Evolutionary conservation across 2,797 vertebrate genomes (phyloP).

Genomic region (Rousettus madagascariensis): DNA sequence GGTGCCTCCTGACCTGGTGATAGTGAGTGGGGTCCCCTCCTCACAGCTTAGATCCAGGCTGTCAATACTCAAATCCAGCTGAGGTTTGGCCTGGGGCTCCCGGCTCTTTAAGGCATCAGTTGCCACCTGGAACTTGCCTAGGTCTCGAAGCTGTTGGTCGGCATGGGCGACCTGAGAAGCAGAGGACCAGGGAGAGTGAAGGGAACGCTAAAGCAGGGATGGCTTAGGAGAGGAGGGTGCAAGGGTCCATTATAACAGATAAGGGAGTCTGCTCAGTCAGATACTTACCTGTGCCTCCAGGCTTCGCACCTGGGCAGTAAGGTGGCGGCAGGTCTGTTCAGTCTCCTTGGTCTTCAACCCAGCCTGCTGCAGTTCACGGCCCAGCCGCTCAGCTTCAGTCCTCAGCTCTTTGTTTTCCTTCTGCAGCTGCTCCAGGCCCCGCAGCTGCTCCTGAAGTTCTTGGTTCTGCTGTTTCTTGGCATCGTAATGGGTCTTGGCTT

Average conservation of each 20-base stretch:
- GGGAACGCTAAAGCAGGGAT: neutral
- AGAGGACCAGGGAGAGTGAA: neutral
- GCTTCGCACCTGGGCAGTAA: conserved; percentile 85
- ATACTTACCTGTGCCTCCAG: conserved; percentile 91
- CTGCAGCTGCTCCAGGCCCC: conserved; percentile 84
- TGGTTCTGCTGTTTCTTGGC: conserved; percentile 93
- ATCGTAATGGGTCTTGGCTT: conserved; percentile 90
- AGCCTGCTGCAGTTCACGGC: conserved; percentile 87
- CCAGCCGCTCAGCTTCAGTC: conserved; percentile 84
- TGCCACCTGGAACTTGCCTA: conserved; percentile 80
- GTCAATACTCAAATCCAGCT: conserved; percentile 86
- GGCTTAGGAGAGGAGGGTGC: neutral
- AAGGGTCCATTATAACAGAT: neutral
- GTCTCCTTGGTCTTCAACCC: conserved; percentile 83
- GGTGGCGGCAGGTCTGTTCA: conserved; percentile 83
- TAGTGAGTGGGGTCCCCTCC: conserved; percentile 84
- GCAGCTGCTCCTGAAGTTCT: conserved; percentile 87
- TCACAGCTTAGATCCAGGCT: conserved; percentile 91
- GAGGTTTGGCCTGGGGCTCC: conserved; percentile 68
- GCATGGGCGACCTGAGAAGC: conserved; percentile 84
- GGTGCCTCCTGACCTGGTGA: conserved; percentile 84
- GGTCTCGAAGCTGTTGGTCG: conserved; percentile 85
- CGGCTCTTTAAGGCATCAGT: conserved; percentile 77
- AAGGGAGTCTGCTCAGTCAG: neutral
- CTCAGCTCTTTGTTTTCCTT: conserved; percentile 84